These are phyloP conservation scores for Etheostoma perlongum DNA, from an alignment of 2,797 vertebrate species.

Conservation along the genomic window DNA sequence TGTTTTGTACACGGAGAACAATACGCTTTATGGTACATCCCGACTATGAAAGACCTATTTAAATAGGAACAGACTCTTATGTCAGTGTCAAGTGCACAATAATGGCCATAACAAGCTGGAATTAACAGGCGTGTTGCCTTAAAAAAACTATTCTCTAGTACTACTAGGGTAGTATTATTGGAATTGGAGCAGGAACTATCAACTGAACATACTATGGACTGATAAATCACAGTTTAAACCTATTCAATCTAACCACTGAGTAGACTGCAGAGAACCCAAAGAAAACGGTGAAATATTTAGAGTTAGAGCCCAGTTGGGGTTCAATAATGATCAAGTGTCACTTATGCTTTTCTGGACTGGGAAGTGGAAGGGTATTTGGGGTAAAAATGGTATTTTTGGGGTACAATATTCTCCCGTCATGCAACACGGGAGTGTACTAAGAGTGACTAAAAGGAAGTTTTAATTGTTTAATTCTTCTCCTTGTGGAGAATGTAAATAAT, in stretches of 20 bases:
- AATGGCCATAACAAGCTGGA: neutral
- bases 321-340: neutral
- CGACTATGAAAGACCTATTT: too few relatives aligned
- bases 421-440: neutral
- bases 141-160: neutral
- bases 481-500: neutral
- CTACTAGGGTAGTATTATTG: neutral
- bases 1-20: too few relatives aligned
- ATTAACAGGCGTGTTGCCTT: neutral
- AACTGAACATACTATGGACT: neutral
- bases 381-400: neutral
- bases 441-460: neutral
- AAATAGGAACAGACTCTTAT: neutral
- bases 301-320: neutral
- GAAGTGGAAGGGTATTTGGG: neutral
- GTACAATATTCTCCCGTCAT: too few relatives aligned
- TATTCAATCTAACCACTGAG: too few relatives aligned
- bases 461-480: neutral
- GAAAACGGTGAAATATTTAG: neutral
- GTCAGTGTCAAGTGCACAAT: neutral
- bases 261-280: too few relatives aligned
- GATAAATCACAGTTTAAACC: too few relatives aligned
- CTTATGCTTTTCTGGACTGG: neutral
- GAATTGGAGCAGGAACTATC: neutral
- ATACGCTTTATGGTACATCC: too few relatives aligned